Evolutionary conservation across 2,113 vertebrate genomes (phyloP), one percentile per base, ranked within the genome.

Genomic region (Astur gentilis): DNA sequence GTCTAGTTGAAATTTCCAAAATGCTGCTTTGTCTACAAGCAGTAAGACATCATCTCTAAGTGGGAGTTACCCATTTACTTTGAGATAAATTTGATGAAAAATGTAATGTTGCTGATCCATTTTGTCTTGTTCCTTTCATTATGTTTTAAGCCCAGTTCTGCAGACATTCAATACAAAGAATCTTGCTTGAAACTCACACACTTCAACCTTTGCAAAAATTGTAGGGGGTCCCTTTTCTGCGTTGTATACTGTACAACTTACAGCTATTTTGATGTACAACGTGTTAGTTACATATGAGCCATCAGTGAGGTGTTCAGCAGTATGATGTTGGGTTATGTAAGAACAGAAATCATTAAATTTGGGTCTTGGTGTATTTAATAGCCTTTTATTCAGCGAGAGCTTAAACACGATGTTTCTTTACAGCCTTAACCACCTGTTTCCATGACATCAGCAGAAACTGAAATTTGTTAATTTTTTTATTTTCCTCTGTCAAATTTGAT

Each of bases 261-360:
- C 9, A 80, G 45, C 38, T 89, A 2, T 83, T 94, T 85, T 42
- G 34, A 18, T 75, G 34, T 82, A 7, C 65, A 77, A 80, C 15
- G 8, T 61, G 45, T 62, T 92, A 69, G 47, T 76, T 65, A 31
- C 89, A 21, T 64, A 32, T 69, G 42, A 94, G 54, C 81, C 29
- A n/a, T 57, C 29, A 45, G 27, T 7, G 31, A 94, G 75, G 32
- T 57, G n/a, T 89, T 87, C 78, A 80, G 36, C 70, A 87, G 44
- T 72, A 23, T 86, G 81, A 66, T 93, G 1, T 38, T 93, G 45
- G n/a, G 66, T 94, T 95, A 93, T 42, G 9, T 95, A 94, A 96
- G 78, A 92, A 58, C 15, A 85, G 40, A 83, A 91, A 79, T 83
- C 16, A 34, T 76, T 80, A 87, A 5, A 80, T 85, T 88, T 96